Conservation (phyloP, 1,140 invertebrate genomes). For the Camponotus floridanus region DNA sequence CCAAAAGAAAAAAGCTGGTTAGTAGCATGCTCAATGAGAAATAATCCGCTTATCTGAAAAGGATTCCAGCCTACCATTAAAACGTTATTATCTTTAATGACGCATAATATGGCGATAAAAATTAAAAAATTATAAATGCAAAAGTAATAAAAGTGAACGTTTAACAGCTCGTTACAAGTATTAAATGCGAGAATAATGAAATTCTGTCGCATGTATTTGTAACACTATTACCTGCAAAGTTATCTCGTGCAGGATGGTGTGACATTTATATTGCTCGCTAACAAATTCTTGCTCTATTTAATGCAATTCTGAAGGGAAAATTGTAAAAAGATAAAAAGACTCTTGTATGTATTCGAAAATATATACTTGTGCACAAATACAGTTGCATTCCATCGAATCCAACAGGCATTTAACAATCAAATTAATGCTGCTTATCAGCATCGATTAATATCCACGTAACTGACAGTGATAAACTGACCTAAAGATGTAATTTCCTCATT, state of each 20-base stretch:
- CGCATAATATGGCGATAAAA: conserved; percentile 8
- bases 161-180: conserved; percentile 40
- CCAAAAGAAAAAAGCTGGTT: neutral
- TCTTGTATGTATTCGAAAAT: conserved; percentile 2
- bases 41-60: conserved; percentile 27
- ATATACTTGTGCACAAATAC: neutral
- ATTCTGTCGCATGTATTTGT: conserved; percentile 39
- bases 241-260: neutral
- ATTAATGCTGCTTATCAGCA: conserved; percentile 53
- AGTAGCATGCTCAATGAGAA: neutral
- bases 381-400: conserved; percentile 8
- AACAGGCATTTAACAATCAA: conserved; percentile 41
- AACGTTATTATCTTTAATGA: conserved; percentile 44
- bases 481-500: conserved; percentile 45
- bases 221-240: conserved; percentile 34
- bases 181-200: conserved; percentile 59
- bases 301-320: conserved; percentile 25
- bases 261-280: conserved; percentile 45
- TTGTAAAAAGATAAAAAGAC: conserved; percentile 15
- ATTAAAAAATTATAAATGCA: conserved; percentile 49
- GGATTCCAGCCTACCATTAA: neutral
- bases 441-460: conserved; percentile 36
- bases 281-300: conserved; percentile 59
- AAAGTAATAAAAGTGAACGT: conserved; percentile 33
- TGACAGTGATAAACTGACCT: conserved; percentile 53